Conservation (phyloP, 2,888 invertebrate genomes). For the Platynereis dumerilii region DNA sequence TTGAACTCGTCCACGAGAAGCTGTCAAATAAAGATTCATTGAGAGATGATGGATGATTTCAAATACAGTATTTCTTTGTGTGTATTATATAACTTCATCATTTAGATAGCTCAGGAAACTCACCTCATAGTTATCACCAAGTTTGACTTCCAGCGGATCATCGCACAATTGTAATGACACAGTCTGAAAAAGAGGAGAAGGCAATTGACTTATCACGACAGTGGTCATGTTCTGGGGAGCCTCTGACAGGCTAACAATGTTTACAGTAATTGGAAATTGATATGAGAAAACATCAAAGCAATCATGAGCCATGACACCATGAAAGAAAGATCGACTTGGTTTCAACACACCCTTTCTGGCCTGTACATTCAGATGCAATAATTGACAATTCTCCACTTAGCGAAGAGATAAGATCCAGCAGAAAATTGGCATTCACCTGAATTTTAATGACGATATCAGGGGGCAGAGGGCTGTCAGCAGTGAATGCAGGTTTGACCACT, state of each 20-base stretch:
- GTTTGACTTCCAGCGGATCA: conserved; percentile 96
- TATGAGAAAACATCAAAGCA: too few species aligned
- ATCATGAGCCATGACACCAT: too few species aligned
- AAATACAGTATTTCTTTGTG: neutral
- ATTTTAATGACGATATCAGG: conserved; percentile 89
- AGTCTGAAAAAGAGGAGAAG: conserved; percentile 72
- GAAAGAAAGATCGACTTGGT: too few species aligned
- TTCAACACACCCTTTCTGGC: too few species aligned
- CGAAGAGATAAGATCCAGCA: too few species aligned
- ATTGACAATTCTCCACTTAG: too few species aligned
- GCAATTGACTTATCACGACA: too few species aligned
- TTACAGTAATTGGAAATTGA: neutral
- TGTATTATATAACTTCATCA: too few species aligned
- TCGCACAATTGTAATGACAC: conserved; percentile 92
- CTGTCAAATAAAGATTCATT: conserved; percentile 32
- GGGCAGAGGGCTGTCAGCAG: conserved; percentile 76
- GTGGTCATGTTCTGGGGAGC: too few species aligned
- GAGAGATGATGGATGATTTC: neutral
- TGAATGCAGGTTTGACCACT: conserved; percentile 72
- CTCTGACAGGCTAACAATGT: too few species aligned
- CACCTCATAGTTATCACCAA: conserved; percentile 90
- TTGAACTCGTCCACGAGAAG: conserved; percentile 92
- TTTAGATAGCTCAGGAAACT: too few species aligned
- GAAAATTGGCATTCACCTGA: conserved; percentile 62
- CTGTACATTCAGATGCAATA: too few species aligned